Evolutionary conservation across 1,140 invertebrate genomes (phyloP).

Genomic region (Helicoverpa armigera): DNA sequence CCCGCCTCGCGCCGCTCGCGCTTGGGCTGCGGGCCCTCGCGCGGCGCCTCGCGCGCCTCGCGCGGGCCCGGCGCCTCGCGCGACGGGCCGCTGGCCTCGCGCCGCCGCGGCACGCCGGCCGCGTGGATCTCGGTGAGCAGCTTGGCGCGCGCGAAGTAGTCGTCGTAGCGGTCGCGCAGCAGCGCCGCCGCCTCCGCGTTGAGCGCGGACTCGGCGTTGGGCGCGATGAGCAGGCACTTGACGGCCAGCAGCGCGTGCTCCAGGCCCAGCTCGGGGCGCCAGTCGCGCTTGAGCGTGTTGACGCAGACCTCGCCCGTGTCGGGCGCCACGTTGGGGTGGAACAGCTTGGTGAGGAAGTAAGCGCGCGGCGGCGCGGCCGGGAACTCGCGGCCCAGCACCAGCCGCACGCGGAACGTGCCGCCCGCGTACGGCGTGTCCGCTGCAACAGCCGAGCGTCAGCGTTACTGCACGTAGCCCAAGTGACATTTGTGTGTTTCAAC

Average conservation of each 20-base stretch:
- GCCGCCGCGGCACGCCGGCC: neutral
- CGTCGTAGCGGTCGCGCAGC: constrained; percentile 76
- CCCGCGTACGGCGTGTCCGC: constrained; percentile 95
- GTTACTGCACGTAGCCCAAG: no score
- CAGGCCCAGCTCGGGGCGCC: constrained; percentile 98
- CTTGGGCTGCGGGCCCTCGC: constrained; percentile 33
- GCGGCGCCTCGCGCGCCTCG: constrained; percentile 64
- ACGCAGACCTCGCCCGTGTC: constrained; percentile 98
- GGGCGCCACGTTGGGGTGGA: constrained; percentile 97
- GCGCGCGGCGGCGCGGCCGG: constrained; percentile 97
- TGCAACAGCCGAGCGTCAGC: constrained; percentile 63
- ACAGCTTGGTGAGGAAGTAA: constrained; percentile 98
- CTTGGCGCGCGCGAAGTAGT: constrained; percentile 79
- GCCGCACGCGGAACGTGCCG: constrained; percentile 95
- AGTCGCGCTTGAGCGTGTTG: constrained; percentile 98
- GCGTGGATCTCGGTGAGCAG: constrained; percentile 82
- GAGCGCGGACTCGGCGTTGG: constrained; percentile 80
- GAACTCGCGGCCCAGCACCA: constrained; percentile 97
- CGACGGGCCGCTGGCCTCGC: constrained; percentile 1
- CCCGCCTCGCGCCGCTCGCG: constrained; percentile 44
- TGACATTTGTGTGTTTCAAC: no score
- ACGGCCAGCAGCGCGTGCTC: constrained; percentile 97
- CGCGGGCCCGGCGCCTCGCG: constrained; percentile 35
- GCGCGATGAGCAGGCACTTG: constrained; percentile 77
- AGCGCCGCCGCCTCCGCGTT: constrained; percentile 80